Conservation (phyloP, 2,888 invertebrate genomes). For the Drosophila paranaensis region DNA sequence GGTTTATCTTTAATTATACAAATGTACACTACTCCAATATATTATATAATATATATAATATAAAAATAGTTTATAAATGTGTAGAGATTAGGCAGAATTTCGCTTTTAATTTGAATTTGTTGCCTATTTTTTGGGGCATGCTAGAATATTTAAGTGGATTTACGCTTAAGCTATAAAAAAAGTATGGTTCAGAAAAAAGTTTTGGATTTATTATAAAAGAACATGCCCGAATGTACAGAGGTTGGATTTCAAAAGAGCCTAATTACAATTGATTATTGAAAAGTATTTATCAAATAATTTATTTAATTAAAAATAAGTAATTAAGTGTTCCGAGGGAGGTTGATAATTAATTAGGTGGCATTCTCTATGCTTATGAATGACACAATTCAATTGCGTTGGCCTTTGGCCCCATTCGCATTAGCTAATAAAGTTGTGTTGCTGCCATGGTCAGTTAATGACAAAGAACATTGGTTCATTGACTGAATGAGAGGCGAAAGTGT, state of each 20-base stretch:
- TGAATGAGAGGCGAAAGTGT: background rate
- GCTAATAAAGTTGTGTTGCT: background rate
- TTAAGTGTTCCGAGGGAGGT: background rate
- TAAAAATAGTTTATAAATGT: background rate
- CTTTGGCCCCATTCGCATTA: background rate
- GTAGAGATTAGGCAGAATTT: background rate
- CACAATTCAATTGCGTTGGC: background rate
- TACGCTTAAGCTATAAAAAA: conserved; percentile 7
- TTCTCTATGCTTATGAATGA: background rate
- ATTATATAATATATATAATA: background rate
- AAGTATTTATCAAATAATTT: conserved; percentile 26
- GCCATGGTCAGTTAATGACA: background rate
- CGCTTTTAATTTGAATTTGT: background rate
- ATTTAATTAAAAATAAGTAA: conserved; percentile 9
- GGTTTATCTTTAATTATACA: conserved; percentile 15
- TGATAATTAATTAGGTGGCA: conserved; percentile 13
- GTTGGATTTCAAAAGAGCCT: background rate
- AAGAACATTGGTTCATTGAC: background rate
- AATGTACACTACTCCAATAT: conserved; percentile 28
- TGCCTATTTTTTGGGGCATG: conserved; percentile 25
- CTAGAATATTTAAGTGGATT: background rate
- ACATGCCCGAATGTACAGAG: conserved; percentile 26
- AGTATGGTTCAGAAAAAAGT: background rate
- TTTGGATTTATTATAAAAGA: conserved; percentile 5
- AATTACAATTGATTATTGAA: background rate